These are phyloP conservation scores for Drosophila subquinaria DNA, from an alignment of 2,888 invertebrate species.

Conservation along the genomic window DNA sequence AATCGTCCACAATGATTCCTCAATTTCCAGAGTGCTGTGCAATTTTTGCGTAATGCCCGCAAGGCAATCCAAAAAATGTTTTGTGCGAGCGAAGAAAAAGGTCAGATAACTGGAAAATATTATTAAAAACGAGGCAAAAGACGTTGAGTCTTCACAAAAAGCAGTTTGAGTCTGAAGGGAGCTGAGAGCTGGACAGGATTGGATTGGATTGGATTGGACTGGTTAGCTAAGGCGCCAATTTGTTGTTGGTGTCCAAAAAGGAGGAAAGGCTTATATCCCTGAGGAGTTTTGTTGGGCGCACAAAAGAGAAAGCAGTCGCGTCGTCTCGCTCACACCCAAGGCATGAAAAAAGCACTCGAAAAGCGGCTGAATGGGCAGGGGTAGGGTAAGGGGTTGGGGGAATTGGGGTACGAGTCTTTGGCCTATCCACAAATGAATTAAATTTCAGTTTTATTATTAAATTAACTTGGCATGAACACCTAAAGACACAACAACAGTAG, in stretches of 20 bases:
- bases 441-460: conserved; percentile 84
- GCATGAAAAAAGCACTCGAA: conserved; percentile 32
- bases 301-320: conserved; percentile 21
- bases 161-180: not conserved
- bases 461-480: conserved; percentile 84
- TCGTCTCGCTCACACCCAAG: too few relatives aligned
- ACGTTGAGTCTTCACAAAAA: conserved; percentile 13
- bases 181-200: not conserved
- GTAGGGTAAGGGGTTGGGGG: not conserved
- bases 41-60: conserved; percentile 45
- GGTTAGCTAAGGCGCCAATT: conserved; percentile 54
- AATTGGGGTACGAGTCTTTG: conserved; percentile 45
- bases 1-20: conserved; percentile 10
- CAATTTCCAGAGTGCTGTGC: conserved; percentile 19
- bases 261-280: conserved; percentile 64
- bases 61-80: conserved; percentile 40
- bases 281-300: conserved; percentile 60
- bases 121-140: conserved; percentile 74
- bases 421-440: conserved; percentile 84
- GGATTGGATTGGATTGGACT: not conserved
- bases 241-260: conserved; percentile 13
- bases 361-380: not conserved
- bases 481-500: conserved; percentile 72
- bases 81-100: conserved; percentile 66
- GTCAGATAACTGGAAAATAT: conserved; percentile 82